Evolutionary conservation across 2,797 vertebrate species (phyloP), one percentile per base, ranked within the genome.

Genomic region (Garrulus glandarius): DNA sequence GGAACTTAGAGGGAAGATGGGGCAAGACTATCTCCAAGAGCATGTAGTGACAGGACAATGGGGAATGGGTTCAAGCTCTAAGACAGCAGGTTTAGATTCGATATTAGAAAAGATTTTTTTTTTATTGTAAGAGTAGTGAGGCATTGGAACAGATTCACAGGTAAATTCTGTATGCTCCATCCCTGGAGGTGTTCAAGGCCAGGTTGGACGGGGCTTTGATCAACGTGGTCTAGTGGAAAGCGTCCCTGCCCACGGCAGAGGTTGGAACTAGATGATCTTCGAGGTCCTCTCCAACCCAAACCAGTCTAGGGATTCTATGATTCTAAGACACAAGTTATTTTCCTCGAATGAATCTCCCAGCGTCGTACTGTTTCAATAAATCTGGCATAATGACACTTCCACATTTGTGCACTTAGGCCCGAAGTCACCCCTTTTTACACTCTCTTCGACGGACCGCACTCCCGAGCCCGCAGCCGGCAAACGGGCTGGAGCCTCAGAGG

Each of bases 401-500:
- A 0, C 5, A 37, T 32, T 13, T 6, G 20, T 4, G 32, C 29
- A 15, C 20, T 12, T 34, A 9, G 1, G 13, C 10, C 6, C 6
- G 0, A 17, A 37, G n/a, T 20, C 18, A 11, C 8, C 57, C 17
- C 13, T 27, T 56, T 69, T 32, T 1, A 41, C 26, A 4, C 30
- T 21, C 30, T 15, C 41, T 30, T 1, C 22, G 34, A 15, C 27
- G 24, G 56, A 4, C 11, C 1, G 6, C 30, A 6, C 5, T 10
- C 1, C n/a, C 0, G 13, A 41, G 22, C 11, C 24, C 11, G 7
- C 41, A 15, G 60, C 50, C 2, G 26, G 27, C 34, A 14, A 6
- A 9, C 0, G 3, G 22, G n/a, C 0, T 1, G 3, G 27, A 15
- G 13, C 0, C 9, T 6, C 41, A 5, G 1, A 7, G 9, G 26